Evolutionary conservation across 2,113 vertebrate species (phyloP).

Genomic region (Pongo pygmaeus): DNA sequence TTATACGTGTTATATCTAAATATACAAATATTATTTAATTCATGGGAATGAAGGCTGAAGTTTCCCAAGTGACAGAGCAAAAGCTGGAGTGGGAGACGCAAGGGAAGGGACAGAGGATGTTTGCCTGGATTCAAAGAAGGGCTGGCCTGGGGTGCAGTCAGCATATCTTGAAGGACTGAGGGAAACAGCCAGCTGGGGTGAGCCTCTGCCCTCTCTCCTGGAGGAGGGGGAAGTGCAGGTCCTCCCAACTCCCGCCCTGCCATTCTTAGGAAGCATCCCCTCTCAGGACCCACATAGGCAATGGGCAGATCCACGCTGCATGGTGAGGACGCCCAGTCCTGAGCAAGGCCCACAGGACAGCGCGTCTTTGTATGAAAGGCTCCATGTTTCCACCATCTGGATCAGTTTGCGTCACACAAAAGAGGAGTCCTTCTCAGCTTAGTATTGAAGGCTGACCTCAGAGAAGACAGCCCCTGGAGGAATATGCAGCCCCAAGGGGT

Average conservation of each 20-base stretch:
- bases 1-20: neutral
- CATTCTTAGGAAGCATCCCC: neutral
- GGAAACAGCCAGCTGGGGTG: rapidly evolving
- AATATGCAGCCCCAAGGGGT: neutral
- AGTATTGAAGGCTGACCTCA: neutral
- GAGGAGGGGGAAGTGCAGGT: neutral
- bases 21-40: neutral
- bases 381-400: rapidly evolving
- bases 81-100: rapidly evolving
- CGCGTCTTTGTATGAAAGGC: too few species aligned
- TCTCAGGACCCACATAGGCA: too few species aligned
- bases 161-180: neutral
- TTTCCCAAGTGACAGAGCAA: neutral
- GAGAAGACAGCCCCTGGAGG: neutral
- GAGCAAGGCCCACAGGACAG: too few species aligned
- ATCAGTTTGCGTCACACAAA: neutral
- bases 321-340: neutral
- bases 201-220: neutral
- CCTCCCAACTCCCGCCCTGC: neutral
- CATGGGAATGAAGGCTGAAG: neutral
- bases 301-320: neutral
- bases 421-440: neutral
- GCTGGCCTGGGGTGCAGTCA: too few species aligned
- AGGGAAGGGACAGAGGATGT: neutral
- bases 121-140: rapidly evolving